Evolutionary conservation across 2,797 vertebrate species (phyloP), one percentile per base, ranked within the genome.

Genomic region (Serranus cabrilla): DNA sequence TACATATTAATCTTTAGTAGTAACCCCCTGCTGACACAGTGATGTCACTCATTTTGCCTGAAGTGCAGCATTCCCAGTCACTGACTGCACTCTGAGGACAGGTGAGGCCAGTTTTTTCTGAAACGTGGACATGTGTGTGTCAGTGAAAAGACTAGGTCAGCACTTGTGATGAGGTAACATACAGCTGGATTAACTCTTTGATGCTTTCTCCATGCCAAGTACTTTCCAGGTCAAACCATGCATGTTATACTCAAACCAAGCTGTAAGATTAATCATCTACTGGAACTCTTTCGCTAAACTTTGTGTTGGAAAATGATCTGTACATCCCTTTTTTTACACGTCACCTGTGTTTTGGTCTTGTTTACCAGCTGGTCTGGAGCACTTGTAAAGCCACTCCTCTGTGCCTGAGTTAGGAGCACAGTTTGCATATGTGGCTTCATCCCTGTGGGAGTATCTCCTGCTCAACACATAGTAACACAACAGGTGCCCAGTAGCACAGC

Each of bases 381-480:
- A 76, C 21, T 81, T 86, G 46, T 79, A 37, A 79, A 82, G 86
- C 91, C 91, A 85, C 89, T 91, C 90, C 90, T 91, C 87, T 90
- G 88, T 57, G 91, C 84, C 88, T 76, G 76, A 82, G 87, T 91
- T 87, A 75, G 82, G 74, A 87, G 79, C 80, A 54, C 88, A 87
- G 80, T 95, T 96, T 96, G 95, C 95, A 95, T 96, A 93, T 93
- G 94, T 94, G 94, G 93, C 93, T 93, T 92, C 88, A 87, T 90
- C 90, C 94, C 94, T 78, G 67, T 83, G 95, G 94, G 94, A 95
- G 86, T 90, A 88, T 90, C 87, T 88, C 78, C 89, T 66, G 78
- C 82, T 92, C 78, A 84, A 80, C 88, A 87, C 88, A 91, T 92
- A 93, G 92, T 92, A 94, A 93, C 92, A 87, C 92, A 94, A 94